Percentiles rank a stretch among this genome's conserved stretches.
Evolutionary conservation across 2,113 vertebrate species (phyloP).

Genomic region (Chroicocephalus ridibundus): DNA sequence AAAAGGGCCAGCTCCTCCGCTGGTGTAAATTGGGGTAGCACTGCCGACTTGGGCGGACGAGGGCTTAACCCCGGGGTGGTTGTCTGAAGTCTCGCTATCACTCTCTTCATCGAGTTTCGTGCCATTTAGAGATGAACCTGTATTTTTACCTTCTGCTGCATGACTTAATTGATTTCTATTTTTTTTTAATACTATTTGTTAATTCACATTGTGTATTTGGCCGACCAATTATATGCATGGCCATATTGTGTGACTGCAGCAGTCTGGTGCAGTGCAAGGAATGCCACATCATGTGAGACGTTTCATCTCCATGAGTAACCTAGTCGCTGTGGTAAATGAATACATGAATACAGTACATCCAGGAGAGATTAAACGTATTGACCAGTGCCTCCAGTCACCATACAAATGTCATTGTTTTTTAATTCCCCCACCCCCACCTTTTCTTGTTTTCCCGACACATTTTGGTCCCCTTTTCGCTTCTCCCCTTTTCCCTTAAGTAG

Average conservation of each 20-base stretch:
- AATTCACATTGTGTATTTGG: constrained; percentile 36
- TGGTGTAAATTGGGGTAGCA: background rate
- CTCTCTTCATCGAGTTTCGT: background rate
- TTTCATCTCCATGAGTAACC: constrained; percentile 43
- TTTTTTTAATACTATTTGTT: constrained; percentile 37
- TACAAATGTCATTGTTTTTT: background rate
- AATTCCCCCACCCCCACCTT: background rate
- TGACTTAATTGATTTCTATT: constrained; percentile 55
- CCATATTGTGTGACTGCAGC: constrained; percentile 56
- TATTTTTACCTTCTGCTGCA: constrained; percentile 29
- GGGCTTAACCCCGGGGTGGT: background rate
- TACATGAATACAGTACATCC: background rate
- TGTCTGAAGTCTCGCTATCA: background rate
- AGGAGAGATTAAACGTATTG: constrained; percentile 23
- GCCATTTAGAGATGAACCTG: constrained; percentile 3
- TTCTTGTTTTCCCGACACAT: constrained; percentile 59
- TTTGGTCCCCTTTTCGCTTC: constrained; percentile 58
- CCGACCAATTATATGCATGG: constrained; percentile 40
- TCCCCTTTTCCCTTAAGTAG: constrained; percentile 83
- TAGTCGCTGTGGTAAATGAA: background rate
- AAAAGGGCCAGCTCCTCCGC: constrained; percentile 26
- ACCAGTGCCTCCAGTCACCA: background rate
- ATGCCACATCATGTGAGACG: constrained; percentile 1
- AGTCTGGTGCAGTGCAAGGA: constrained; percentile 17
- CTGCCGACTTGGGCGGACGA: rapidly evolving